These are phyloP conservation scores for Coracopsis vasa DNA, from an alignment of 2,113 vertebrate genomes.

Conservation along the genomic window DNA sequence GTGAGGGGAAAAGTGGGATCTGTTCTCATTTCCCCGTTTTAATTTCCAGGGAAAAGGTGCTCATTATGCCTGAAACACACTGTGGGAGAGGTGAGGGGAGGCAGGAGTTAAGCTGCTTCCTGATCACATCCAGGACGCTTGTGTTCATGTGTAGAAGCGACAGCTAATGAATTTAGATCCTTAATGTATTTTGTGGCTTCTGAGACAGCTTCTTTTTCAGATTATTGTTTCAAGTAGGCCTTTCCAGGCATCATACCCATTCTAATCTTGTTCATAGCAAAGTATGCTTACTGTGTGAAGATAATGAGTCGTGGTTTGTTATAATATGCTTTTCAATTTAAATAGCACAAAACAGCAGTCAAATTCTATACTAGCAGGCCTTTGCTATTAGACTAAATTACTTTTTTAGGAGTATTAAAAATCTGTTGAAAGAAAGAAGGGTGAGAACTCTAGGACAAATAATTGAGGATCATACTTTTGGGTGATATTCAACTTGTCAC, in stretches of 20 bases:
- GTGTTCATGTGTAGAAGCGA: background rate
- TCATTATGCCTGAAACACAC: background rate
- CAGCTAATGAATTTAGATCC: constrained; percentile 26
- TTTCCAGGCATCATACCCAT: background rate
- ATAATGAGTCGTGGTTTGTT: background rate
- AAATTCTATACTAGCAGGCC: background rate
- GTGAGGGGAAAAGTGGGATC: background rate
- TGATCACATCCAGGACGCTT: background rate
- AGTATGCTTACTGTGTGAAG: background rate
- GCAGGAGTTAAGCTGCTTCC: background rate
- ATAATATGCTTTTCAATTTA: constrained; percentile 11
- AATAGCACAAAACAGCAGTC: background rate
- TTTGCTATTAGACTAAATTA: background rate
- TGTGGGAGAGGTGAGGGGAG: background rate
- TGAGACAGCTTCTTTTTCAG: constrained; percentile 10
- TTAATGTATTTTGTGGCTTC: constrained; percentile 31
- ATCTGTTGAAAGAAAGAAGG: background rate
- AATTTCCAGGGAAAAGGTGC: background rate
- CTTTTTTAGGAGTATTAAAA: background rate
- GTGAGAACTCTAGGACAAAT: background rate
- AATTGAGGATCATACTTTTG: background rate
- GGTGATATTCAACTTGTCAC: background rate
- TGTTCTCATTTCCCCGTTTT: background rate
- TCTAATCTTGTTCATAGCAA: constrained; percentile 1
- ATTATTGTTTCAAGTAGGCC: background rate